Conservation (phyloP, 23 tunicate genomes). For the Trididemnum miniatum region DNA sequence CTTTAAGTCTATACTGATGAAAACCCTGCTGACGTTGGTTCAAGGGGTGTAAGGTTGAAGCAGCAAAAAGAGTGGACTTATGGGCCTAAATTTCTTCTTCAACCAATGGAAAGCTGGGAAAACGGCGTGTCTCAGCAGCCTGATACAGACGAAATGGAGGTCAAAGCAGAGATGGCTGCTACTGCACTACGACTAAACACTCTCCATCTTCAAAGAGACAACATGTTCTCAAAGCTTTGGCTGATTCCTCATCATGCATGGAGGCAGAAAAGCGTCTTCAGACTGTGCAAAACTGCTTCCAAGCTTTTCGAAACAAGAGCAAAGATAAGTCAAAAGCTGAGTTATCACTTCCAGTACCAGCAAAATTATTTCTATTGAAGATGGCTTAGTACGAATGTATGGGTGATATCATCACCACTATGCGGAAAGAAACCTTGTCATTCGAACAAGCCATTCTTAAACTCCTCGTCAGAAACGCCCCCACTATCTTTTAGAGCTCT, state of each 20-base stretch:
- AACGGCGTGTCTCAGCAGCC: background rate
- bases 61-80: background rate
- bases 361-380: background rate
- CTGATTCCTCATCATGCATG: background rate
- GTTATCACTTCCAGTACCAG: background rate
- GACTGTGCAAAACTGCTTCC: background rate
- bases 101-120: background rate
- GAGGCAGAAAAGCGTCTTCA: slow-evolving; percentile 17
- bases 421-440: background rate
- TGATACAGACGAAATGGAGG: background rate
- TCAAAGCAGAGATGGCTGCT: background rate
- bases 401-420: background rate
- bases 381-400: background rate
- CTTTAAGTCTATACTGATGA: background rate
- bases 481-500: background rate
- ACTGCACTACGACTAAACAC: background rate
- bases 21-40: slow-evolving; percentile 15
- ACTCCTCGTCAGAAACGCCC: background rate
- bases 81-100: slow-evolving; percentile 4
- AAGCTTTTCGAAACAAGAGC: background rate
- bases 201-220: background rate
- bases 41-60: background rate
- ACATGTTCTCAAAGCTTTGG: background rate
- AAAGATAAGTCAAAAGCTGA: background rate
- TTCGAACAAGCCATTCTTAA: slow-evolving; percentile 9